Base-by-base conservation (phyloP, 2,888 invertebrate species). In the Merodon equestris region DNA sequence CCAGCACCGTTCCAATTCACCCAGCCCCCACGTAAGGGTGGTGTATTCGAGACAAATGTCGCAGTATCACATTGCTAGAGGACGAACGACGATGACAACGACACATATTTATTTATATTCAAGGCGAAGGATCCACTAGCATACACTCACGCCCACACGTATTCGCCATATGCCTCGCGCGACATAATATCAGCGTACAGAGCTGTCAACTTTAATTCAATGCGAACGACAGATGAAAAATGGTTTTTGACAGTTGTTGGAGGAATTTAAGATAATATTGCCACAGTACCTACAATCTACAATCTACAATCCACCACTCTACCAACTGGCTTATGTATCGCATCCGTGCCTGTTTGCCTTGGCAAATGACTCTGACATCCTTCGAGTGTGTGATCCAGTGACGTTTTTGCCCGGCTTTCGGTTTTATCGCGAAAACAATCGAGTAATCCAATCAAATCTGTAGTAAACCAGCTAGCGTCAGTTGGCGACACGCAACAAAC, bases 231-330 rank as follows among this genome's bases (percentile, higher is more conserved):
- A 36, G 61, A 74, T 68, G 79, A 79, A 74, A 79, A 74, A 79
- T 74, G 53, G 68, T 79, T 74, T 68, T 73, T 79, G 74, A 74
- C 79, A 79, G 68, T 74, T 74, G 79, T 74, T 53, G 60, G 2
- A n/a, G 45, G 67, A 77, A 73, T 73, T 73, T 63, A 68, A 73
- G 77, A 77, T 77, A 61, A 63, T 63, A 67, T 57, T 61, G 54
- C 12, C 44, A 7, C 40, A 45, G 34, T 42, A 38, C 48, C 27
- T 27, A 4, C 27, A 27, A 27, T 27, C 27, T 27, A 27, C 27
- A 7, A 7, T 27, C 27, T 27, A 27, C 7, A 27, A 2, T 4
- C n/a, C n/a, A n/a, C n/a, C n/a, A n/a, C n/a, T n/a, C n/a, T n/a
- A n/a, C n/a, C n/a, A n/a, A n/a, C n/a, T n/a, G n/a, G n/a, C n/a